A percentile compares a stretch with the other conserved stretches of the same genome.
phyloP scores from a whole-genome alignment of 2,797 vertebrate species.

The Lophotriccus pileatus region DNA sequence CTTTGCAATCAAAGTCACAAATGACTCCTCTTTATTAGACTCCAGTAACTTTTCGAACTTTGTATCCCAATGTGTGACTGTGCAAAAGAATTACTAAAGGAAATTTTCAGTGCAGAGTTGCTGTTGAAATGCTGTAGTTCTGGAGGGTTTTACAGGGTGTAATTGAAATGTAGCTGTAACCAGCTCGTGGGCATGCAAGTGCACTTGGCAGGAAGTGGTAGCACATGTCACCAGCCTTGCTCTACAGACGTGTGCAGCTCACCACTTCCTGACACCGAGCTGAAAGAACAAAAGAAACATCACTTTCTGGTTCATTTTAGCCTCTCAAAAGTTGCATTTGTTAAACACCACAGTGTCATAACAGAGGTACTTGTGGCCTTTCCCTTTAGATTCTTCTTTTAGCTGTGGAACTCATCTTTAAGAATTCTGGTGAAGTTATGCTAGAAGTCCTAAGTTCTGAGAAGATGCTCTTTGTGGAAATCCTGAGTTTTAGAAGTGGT shows the following conservation, averaged over 20 bases:
- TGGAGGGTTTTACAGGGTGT: not conserved
- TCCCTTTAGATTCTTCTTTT: not conserved
- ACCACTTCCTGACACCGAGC: constrained; percentile 60
- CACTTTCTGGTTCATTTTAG: not conserved
- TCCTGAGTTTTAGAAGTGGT: not conserved
- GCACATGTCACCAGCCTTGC: not conserved
- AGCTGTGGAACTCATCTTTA: not conserved
- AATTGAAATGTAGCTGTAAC: not conserved
- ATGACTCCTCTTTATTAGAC: not conserved
- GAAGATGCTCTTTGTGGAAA: not conserved
- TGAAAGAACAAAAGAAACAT: constrained; percentile 36
- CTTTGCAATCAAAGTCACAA: not conserved
- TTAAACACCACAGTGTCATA: not conserved
- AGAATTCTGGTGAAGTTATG: not conserved
- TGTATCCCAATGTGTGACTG: not conserved
- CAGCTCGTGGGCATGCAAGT: not conserved
- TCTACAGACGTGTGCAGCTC: not conserved
- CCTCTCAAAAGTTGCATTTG: not conserved
- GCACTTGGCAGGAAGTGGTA: constrained; percentile 51
- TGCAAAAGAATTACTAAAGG: not conserved
- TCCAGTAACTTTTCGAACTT: not conserved
- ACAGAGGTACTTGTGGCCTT: not conserved
- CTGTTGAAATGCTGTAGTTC: not conserved
- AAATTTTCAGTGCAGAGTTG: not conserved
- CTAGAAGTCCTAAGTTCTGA: not conserved